Evolutionary conservation across 2,888 invertebrate genomes (phyloP).

Genomic region (Peribatodes rhomboidaria): DNA sequence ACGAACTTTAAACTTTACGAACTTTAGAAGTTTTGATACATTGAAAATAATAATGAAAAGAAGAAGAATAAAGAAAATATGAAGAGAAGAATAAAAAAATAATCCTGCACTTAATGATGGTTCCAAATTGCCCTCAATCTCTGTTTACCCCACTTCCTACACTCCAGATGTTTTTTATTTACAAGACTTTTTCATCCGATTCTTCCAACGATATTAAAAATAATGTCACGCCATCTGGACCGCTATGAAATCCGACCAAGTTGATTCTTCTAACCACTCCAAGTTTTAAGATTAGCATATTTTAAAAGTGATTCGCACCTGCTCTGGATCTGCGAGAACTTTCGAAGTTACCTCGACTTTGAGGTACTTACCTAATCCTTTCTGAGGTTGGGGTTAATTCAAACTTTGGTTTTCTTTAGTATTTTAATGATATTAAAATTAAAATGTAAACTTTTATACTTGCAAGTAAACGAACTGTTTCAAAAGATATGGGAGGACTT

Average conservation of each 20-base stretch:
- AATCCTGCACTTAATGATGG: no score
- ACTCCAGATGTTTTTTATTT: conserved; percentile 22
- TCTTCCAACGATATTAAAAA: conserved; percentile 38
- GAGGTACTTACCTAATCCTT: conserved; percentile 29
- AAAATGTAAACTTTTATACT: conserved; percentile 7
- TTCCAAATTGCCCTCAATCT: not conserved
- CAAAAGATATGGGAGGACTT: no score
- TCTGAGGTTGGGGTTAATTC: conserved; percentile 29
- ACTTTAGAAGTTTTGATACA: no score
- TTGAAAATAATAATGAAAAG: no score
- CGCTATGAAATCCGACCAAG: conserved; percentile 23
- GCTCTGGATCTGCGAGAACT: conserved; percentile 51
- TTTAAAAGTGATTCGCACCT: conserved; percentile 72
- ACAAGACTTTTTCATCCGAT: conserved; percentile 21
- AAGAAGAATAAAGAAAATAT: no score
- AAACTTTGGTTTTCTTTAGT: conserved; percentile 25
- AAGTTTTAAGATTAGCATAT: conserved; percentile 67
- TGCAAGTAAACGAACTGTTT: no score
- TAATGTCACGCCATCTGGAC: conserved; percentile 41
- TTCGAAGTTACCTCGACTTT: conserved; percentile 28
- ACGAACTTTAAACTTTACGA: no score
- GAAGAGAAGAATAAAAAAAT: no score
- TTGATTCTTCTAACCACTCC: conserved; percentile 30
- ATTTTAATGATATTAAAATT: conserved; percentile 12
- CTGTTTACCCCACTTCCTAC: not conserved